Percentiles rank a stretch among this genome's conserved stretches.
phyloP scores from a whole-genome alignment of 2,888 invertebrate species.

The Luperina nickerlii region DNA sequence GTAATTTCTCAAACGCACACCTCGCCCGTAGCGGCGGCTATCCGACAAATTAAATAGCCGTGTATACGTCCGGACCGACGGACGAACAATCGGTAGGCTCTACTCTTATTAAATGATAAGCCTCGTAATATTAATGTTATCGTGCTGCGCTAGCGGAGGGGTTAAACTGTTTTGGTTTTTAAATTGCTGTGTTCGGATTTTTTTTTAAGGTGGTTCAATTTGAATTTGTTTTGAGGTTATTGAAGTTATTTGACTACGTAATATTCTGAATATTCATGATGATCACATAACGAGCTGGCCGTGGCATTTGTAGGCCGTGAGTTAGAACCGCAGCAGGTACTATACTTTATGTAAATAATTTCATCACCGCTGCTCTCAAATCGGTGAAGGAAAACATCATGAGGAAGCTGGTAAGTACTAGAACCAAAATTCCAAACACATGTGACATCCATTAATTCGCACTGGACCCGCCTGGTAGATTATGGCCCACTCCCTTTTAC shows the following conservation, averaged over 20 bases:
- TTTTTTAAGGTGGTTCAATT: constrained; percentile 12
- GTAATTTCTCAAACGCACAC: constrained; percentile 88
- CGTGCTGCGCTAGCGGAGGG: constrained; percentile 58
- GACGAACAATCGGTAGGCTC: constrained; percentile 71
- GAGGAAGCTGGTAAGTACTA: background rate
- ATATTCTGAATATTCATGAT: background rate
- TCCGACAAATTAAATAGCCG: constrained; percentile 78
- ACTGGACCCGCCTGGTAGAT: too few species aligned
- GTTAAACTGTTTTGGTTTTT: constrained; percentile 60
- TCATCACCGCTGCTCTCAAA: background rate
- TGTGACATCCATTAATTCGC: background rate
- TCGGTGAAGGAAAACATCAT: background rate
- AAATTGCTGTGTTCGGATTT: constrained; percentile 49
- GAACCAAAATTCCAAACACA: background rate
- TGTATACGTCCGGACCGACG: constrained; percentile 52
- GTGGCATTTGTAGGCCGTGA: background rate
- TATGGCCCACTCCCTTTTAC: background rate
- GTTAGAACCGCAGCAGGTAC: background rate
- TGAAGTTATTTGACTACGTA: background rate
- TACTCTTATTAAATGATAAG: constrained; percentile 77
- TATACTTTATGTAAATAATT: background rate
- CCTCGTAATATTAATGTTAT: constrained; percentile 66
- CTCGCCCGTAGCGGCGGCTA: constrained; percentile 76
- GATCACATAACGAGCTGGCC: background rate
- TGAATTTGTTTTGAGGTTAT: constrained; percentile 14